phyloP scores from a whole-genome alignment of 92 coral and sea anemone genomes.

The Porites rus region DNA sequence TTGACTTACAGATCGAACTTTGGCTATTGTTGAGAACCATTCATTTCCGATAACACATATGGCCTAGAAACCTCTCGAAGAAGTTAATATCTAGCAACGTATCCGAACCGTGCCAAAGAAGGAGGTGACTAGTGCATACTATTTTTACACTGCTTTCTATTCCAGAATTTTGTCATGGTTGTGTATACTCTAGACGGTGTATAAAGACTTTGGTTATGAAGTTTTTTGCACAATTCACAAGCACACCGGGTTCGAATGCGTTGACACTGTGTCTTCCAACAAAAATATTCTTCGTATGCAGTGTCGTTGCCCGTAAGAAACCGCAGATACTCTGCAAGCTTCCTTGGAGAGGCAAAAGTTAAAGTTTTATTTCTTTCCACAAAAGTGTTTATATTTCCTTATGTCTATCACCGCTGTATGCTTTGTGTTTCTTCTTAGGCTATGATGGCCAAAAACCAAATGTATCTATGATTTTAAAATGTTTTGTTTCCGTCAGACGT shows the following conservation, averaged over 20 bases:
- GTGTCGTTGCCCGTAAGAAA: constrained; percentile 75
- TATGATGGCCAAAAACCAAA: too few relatives aligned
- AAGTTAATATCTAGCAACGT: too few relatives aligned
- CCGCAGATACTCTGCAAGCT: constrained; percentile 60
- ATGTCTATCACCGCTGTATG: too few relatives aligned
- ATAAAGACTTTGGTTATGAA: constrained; percentile 59
- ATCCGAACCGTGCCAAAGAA: background rate
- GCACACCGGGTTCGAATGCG: constrained; percentile 66
- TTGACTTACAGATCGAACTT: too few relatives aligned
- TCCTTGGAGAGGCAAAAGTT: constrained; percentile 54
- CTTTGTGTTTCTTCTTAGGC: too few relatives aligned
- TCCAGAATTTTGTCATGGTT: constrained; percentile 65
- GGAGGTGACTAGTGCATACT: background rate
- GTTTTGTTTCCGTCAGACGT: too few relatives aligned
- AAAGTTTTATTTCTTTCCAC: too few relatives aligned
- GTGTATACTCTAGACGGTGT: constrained; percentile 48
- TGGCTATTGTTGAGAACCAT: too few relatives aligned
- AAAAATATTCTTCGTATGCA: constrained; percentile 68
- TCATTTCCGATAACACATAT: too few relatives aligned
- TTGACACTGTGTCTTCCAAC: constrained; percentile 55
- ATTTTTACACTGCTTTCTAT: constrained; percentile 45
- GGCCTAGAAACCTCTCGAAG: too few relatives aligned
- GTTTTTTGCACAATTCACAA: constrained; percentile 74
- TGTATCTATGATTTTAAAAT: too few relatives aligned
- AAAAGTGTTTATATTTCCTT: too few relatives aligned